Evolutionary conservation across 2,797 vertebrate species (phyloP).

Genomic region (Cephalopachus bancanus): DNA sequence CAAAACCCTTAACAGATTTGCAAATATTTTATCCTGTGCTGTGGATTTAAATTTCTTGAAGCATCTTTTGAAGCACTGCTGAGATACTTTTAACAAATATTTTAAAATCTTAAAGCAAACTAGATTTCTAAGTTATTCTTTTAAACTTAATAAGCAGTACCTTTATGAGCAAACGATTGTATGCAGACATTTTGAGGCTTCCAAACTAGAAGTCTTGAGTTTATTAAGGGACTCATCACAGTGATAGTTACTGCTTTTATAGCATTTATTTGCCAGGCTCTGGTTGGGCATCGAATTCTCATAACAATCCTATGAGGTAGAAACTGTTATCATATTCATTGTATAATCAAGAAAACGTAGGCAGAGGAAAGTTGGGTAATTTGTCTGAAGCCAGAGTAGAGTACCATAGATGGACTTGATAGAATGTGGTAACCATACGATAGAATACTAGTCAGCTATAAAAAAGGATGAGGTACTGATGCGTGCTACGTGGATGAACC

Average conservation of each 20-base stretch:
- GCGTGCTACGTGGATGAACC: background rate
- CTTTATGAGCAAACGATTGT: slow-evolving; percentile 6
- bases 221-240: background rate
- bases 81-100: slow-evolving; percentile 51
- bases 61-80: slow-evolving; percentile 50
- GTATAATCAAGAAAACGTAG: slow-evolving; percentile 3
- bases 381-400: background rate
- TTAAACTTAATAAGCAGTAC: slow-evolving; percentile 33
- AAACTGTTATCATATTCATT: background rate
- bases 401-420: background rate
- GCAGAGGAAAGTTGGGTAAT: slow-evolving; percentile 1
- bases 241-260: background rate
- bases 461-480: slow-evolving; percentile 38
- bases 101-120: slow-evolving; percentile 37
- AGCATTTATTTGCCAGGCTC: background rate
- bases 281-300: slow-evolving; percentile 2
- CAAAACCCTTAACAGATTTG: slow-evolving; percentile 1
- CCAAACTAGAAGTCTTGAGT: background rate
- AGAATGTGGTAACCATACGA: background rate
- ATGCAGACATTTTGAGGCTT: slow-evolving; percentile 1
- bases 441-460: background rate
- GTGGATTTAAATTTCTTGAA: slow-evolving; percentile 33
- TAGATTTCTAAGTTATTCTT: slow-evolving; percentile 59
- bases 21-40: slow-evolving; percentile 4
- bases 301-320: background rate